These are phyloP conservation scores for Norana najaformis DNA, from an alignment of 2,888 invertebrate species.

Conservation along the genomic window DNA sequence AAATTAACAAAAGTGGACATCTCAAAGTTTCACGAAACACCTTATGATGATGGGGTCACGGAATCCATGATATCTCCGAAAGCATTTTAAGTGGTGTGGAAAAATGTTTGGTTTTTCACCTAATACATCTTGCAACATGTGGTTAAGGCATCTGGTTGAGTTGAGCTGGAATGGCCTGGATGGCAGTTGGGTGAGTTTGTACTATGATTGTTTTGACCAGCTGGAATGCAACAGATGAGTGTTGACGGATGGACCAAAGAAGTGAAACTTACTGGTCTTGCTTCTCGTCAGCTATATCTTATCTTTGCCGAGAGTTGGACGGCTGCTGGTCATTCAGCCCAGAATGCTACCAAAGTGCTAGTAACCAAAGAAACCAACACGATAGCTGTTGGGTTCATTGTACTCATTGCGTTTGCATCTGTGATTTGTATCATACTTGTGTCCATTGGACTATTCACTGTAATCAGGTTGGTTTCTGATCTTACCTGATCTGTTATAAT, in stretches of 20 bases:
- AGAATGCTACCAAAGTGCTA: neutral
- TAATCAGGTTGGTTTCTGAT: neutral
- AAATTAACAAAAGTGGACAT: too few relatives aligned
- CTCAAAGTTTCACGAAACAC: too few relatives aligned
- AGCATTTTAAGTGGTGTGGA: too few relatives aligned
- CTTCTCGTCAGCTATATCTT: neutral
- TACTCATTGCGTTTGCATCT: neutral
- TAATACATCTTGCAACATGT: too few relatives aligned
- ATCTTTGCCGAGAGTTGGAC: conserved; percentile 17
- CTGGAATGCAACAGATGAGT: neutral
- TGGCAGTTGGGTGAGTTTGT: neutral
- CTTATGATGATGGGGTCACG: too few relatives aligned
- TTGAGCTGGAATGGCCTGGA: too few relatives aligned
- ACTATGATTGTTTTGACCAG: neutral
- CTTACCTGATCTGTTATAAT: neutral
- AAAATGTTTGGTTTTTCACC: too few relatives aligned
- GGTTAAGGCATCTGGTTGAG: too few relatives aligned
- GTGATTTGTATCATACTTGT: neutral
- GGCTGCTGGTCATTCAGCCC: neutral
- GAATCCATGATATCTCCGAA: too few relatives aligned
- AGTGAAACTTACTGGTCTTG: neutral
- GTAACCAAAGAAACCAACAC: neutral
- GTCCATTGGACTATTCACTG: neutral
- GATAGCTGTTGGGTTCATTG: neutral
- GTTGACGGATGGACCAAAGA: neutral